Evolutionary conservation across 2,113 vertebrate genomes (phyloP).

Genomic region (Herpetotheres cachinnans): DNA sequence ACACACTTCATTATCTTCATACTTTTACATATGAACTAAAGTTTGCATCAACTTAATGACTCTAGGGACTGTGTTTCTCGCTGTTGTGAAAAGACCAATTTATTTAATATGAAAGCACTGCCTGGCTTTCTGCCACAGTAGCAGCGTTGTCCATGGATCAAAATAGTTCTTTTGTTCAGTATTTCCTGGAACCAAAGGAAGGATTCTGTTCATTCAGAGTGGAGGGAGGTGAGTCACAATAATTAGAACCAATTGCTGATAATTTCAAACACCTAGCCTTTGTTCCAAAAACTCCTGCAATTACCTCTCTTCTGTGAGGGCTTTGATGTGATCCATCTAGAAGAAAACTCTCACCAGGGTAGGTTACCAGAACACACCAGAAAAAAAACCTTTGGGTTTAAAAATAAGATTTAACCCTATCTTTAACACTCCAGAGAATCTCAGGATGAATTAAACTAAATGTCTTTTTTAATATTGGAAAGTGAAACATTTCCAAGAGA

Average conservation of each 20-base stretch:
- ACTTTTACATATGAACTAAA: not conserved
- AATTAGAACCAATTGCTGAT: not conserved
- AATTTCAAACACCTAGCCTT: not conserved
- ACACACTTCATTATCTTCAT: not conserved
- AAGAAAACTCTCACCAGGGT: not conserved
- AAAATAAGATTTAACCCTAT: not conserved
- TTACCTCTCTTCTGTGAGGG: not conserved
- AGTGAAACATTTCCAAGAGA: not conserved
- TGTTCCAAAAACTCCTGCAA: not conserved
- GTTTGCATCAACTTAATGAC: not conserved
- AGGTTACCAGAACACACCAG: not conserved
- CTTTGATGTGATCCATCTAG: not conserved
- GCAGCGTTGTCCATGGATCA: not conserved
- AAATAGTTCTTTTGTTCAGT: slow-evolving; percentile 41
- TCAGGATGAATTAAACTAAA: not conserved
- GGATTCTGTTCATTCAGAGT: not conserved
- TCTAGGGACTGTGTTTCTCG: not conserved
- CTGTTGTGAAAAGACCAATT: slow-evolving; percentile 6
- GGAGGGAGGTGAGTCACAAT: not conserved
- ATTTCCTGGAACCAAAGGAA: slow-evolving; percentile 40
- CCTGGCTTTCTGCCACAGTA: not conserved
- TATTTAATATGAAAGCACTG: not conserved
- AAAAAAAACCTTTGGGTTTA: not conserved
- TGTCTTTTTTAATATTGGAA: not conserved
- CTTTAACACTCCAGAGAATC: not conserved